Conservation (phyloP, 2,113 vertebrate genomes). For the Globicephala melas region DNA sequence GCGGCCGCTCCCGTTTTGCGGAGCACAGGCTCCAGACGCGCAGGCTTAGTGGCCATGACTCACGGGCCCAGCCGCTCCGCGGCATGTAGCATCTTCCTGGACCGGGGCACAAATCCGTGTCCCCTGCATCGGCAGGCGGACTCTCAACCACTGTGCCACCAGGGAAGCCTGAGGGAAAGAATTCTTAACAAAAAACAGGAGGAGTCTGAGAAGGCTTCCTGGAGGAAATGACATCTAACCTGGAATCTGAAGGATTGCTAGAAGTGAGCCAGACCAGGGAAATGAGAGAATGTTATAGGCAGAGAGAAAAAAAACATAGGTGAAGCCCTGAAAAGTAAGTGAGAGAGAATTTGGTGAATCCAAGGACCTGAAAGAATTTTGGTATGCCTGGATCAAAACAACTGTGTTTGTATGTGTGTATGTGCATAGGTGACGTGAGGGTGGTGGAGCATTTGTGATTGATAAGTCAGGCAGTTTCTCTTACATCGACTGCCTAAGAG, state of each 20-base stretch:
- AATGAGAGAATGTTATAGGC: background rate
- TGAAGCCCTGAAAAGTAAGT: background rate
- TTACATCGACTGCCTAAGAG: conserved; percentile 93
- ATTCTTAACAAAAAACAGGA: background rate
- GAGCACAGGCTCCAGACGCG: too few species aligned
- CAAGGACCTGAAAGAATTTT: background rate
- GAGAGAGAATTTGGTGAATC: background rate
- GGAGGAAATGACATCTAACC: background rate
- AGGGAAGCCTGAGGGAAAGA: background rate
- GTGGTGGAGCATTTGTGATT: background rate
- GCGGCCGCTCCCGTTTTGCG: too few species aligned
- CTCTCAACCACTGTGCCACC: too few species aligned
- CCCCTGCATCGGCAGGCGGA: too few species aligned
- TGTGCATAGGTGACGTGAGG: background rate
- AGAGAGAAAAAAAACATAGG: background rate
- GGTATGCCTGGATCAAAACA: background rate
- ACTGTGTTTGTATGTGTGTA: background rate
- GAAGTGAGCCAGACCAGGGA: background rate
- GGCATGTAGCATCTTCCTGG: too few species aligned
- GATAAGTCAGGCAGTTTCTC: conserved; percentile 80
- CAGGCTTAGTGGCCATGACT: too few species aligned
- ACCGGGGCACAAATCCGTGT: too few species aligned
- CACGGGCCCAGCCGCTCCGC: too few species aligned
- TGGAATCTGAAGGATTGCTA: conserved; percentile 12
- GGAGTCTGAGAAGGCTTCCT: background rate